phyloP scores from a whole-genome alignment of 2,113 vertebrate genomes.

The Todiramphus saurophagus region DNA sequence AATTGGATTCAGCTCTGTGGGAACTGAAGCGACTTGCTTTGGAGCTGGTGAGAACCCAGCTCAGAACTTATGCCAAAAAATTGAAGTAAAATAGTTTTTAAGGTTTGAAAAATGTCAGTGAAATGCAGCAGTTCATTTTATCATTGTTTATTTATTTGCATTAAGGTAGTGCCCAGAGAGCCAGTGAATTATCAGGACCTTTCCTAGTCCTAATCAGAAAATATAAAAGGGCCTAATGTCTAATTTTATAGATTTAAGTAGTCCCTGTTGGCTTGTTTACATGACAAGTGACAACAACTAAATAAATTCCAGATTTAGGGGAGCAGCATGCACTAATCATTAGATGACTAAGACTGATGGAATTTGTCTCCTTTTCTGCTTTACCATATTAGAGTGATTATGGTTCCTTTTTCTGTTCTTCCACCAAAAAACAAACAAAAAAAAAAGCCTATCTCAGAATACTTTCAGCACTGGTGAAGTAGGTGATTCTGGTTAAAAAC shows the following conservation, averaged over 20 bases:
- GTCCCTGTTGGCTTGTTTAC: constrained; percentile 40
- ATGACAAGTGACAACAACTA: constrained; percentile 49
- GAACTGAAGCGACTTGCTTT: neutral
- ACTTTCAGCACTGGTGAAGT: neutral
- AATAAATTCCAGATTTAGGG: constrained; percentile 50
- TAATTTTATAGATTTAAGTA: constrained; percentile 54
- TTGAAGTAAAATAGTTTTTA: neutral
- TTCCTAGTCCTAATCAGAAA: constrained; percentile 2
- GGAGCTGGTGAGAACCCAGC: neutral
- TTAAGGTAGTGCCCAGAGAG: neutral
- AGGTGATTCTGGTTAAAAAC: neutral
- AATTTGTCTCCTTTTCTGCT: neutral
- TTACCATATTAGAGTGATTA: neutral
- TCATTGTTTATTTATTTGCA: neutral
- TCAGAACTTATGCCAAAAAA: constrained; percentile 1
- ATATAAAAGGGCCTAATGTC: neutral
- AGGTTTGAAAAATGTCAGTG: neutral
- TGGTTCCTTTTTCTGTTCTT: neutral
- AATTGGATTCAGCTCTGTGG: constrained; percentile 4
- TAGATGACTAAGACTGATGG: neutral
- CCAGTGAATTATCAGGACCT: neutral
- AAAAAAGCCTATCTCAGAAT: neutral
- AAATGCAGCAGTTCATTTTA: neutral
- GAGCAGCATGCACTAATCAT: neutral
- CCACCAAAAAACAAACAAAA: no score